Conservation (phyloP, 2,888 invertebrate species). For the Tetheella fluctuosa region DNA sequence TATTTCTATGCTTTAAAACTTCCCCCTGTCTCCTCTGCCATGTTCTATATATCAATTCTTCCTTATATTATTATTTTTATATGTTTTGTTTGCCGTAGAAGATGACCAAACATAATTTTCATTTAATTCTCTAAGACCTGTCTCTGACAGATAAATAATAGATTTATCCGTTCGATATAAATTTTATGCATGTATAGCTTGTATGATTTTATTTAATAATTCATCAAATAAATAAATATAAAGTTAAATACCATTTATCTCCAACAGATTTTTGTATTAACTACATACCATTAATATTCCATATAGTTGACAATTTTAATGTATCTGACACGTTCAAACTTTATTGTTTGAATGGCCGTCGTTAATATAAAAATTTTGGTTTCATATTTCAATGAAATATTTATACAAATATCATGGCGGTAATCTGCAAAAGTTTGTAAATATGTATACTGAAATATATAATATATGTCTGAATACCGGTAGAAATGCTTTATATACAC, state of each 20-base stretch:
- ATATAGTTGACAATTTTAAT: slow-evolving; percentile 29
- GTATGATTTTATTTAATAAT: too few relatives aligned
- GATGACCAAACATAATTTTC: too few relatives aligned
- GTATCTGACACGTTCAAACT: slow-evolving; percentile 13
- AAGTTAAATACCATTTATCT: slow-evolving; percentile 9
- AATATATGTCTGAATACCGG: not conserved
- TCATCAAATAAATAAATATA: slow-evolving; percentile 1
- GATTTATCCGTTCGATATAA: not conserved
- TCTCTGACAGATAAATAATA: too few relatives aligned
- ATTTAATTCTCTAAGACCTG: too few relatives aligned
- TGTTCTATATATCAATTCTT: too few relatives aligned
- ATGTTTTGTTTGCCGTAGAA: too few relatives aligned
- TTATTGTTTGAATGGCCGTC: slow-evolving; percentile 23
- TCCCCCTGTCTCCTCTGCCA: too few relatives aligned
- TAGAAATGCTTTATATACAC: not conserved
- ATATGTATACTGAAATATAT: not conserved
- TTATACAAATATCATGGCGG: not conserved
- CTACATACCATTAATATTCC: slow-evolving; percentile 21
- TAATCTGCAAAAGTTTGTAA: not conserved
- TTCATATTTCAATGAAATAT: slow-evolving; percentile 16
- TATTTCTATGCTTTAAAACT: too few relatives aligned
- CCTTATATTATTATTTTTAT: too few relatives aligned
- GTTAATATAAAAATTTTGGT: slow-evolving; percentile 37
- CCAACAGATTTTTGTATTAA: slow-evolving; percentile 4
- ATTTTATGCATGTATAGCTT: too few relatives aligned